Percentiles rank a stretch among this genome's conserved stretches.
Conservation (phyloP, 2,797 vertebrate genomes). For the Loris lydekkerianus region DNA sequence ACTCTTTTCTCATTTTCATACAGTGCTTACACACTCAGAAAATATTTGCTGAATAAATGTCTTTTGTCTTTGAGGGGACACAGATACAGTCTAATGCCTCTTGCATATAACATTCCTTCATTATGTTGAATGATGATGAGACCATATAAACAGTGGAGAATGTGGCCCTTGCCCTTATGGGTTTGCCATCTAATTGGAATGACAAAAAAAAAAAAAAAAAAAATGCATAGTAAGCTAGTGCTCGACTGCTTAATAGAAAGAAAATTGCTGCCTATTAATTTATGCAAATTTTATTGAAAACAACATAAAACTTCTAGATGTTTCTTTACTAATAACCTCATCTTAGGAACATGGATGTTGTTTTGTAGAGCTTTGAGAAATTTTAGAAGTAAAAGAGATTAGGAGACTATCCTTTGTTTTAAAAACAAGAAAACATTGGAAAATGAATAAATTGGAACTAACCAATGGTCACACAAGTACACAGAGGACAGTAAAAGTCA, state of each 20-base stretch:
- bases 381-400: constrained; percentile 33
- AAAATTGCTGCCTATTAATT: constrained; percentile 47
- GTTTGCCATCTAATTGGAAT: neutral
- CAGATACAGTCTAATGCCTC: constrained; percentile 6
- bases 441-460: neutral
- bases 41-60: constrained; percentile 34
- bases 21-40: constrained; percentile 24
- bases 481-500: neutral
- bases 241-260: neutral
- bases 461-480: neutral
- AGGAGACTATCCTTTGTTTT: constrained; percentile 34
- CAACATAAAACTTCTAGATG: constrained; percentile 30
- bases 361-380: neutral
- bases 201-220: neutral
- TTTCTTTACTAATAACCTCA: neutral
- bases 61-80: neutral
- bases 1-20: neutral
- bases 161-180: neutral
- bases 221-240: neutral
- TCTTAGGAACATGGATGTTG: neutral
- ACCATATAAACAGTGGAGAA: neutral
- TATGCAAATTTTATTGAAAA: neutral
- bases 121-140: neutral
- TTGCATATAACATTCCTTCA: neutral
- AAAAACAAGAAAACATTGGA: constrained; percentile 35